These are phyloP conservation scores for Pedetes capensis DNA, from an alignment of 2,113 vertebrate species.

Conservation along the genomic window DNA sequence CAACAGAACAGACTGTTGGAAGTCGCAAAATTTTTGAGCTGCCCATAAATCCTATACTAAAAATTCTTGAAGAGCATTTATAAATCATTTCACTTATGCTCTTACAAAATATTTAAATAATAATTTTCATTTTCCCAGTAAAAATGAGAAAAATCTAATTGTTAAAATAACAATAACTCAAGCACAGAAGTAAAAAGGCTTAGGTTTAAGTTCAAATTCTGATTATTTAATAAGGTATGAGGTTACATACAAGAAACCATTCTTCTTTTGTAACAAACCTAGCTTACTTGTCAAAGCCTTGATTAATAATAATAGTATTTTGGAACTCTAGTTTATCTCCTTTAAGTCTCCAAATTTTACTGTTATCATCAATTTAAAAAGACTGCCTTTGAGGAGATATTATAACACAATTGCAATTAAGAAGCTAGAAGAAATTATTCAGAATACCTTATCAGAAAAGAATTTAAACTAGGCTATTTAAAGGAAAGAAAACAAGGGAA, in stretches of 20 bases:
- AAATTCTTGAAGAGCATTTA: neutral
- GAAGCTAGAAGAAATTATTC: slow-evolving; percentile 9
- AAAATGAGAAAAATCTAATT: neutral
- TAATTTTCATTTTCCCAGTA: neutral
- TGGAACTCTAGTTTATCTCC: neutral
- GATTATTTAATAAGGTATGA: neutral
- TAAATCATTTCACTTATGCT: neutral
- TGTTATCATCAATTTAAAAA: slow-evolving; percentile 19
- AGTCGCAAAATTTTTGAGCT: neutral
- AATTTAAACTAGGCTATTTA: slow-evolving; percentile 21
- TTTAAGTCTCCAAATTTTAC: slow-evolving; percentile 13
- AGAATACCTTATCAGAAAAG: slow-evolving; percentile 8
- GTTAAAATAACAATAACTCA: neutral
- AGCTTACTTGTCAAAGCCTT: neutral
- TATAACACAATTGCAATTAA: neutral
- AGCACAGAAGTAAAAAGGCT: neutral
- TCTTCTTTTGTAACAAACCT: neutral
- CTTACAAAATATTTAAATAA: neutral
- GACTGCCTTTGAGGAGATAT: neutral
- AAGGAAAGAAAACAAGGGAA: neutral
- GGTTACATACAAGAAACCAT: neutral
- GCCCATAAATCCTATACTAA: neutral
- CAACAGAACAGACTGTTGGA: neutral
- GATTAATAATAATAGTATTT: slow-evolving; percentile 7
- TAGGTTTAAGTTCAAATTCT: neutral